Evolutionary conservation across 2,797 vertebrate species (phyloP), one percentile per base, ranked within the genome.

Genomic region (Trachurus trachurus): DNA sequence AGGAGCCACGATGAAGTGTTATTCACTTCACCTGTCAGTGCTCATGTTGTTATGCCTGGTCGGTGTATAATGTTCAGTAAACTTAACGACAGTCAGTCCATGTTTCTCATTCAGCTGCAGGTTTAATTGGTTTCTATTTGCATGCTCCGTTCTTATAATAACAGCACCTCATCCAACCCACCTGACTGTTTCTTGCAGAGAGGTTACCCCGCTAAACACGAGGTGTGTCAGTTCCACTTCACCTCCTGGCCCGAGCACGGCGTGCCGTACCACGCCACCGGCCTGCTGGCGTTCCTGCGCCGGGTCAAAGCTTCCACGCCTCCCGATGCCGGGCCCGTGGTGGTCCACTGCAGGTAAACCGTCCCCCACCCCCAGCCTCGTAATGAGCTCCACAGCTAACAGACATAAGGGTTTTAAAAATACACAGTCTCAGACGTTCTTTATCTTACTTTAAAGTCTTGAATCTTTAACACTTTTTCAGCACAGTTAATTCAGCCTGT

Each of bases 201-300:
- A 74, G 98, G 98, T 53, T 99, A 98, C 92, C 97, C 97, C 0
- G 97, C 97, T 71, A 97, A 97, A 73, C 98, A 99, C 0, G 98
- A 99, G 92, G 97, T 99, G 69, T 97, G 96, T 81, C 98, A 99
- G 93, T 99, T 99, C 93, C 98, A 99, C 89, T 99, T 99, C 89
- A 97, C 96, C 0, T 97, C 98, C 0, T 99, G 98, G 98, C 98
- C 98, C 0, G 98, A 99, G 87, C 98, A 99, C 0, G 98, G 98
- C 0, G 98, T 99, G 45, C 98, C 98, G 5, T 97, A 96, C 91
- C 96, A 99, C 0, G 97, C 98, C 76, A 99, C 98, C 0, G 98
- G 98, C 58, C 94, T 99, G 77, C 93, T 99, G 94, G 97, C 96
- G 61, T 99, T 99, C 92, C 96, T 98, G 76, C 96, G 98, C 49